Percentiles rank a stretch among this genome's conserved stretches.
Conservation (phyloP, 2,888 invertebrate species). For the Ctenicera cuprea region DNA sequence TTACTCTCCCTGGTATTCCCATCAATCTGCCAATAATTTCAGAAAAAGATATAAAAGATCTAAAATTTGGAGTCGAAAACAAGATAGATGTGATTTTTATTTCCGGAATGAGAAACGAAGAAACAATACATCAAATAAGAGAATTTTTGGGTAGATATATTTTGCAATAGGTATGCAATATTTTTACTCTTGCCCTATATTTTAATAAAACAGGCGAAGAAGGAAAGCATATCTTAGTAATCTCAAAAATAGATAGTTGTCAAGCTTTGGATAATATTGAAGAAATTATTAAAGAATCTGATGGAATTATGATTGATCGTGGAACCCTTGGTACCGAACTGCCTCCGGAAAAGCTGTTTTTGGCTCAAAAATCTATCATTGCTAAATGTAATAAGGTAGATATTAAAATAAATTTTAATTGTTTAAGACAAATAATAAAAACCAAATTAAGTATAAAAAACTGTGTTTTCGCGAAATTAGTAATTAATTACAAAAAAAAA, state of each 20-base stretch:
- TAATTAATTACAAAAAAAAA: background rate
- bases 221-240: slow-evolving; percentile 94
- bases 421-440: too few species aligned
- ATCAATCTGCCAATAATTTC: slow-evolving; percentile 70
- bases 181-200: too few species aligned
- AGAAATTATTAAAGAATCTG: slow-evolving; percentile 93
- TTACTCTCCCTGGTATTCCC: slow-evolving; percentile 75
- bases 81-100: slow-evolving; percentile 87
- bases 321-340: slow-evolving; percentile 99
- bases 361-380: slow-evolving; percentile 99
- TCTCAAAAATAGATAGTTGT: slow-evolving; percentile 99
- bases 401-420: slow-evolving; percentile 9
- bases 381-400: slow-evolving; percentile 89
- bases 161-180: background rate
- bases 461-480: too few species aligned
- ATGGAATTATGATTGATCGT: slow-evolving; percentile 99
- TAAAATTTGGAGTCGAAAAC: slow-evolving; percentile 80
- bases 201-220: slow-evolving; percentile 81
- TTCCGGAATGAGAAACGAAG: slow-evolving; percentile 84
- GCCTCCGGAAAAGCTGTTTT: slow-evolving; percentile 96
- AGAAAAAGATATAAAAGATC: slow-evolving; percentile 72
- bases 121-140: slow-evolving; percentile 79
- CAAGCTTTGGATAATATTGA: slow-evolving; percentile 96
- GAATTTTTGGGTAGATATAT: slow-evolving; percentile 66
- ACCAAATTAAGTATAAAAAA: too few species aligned